These are phyloP conservation scores for Andricus curvator DNA, from an alignment of 2,888 invertebrate species.

Conservation along the genomic window DNA sequence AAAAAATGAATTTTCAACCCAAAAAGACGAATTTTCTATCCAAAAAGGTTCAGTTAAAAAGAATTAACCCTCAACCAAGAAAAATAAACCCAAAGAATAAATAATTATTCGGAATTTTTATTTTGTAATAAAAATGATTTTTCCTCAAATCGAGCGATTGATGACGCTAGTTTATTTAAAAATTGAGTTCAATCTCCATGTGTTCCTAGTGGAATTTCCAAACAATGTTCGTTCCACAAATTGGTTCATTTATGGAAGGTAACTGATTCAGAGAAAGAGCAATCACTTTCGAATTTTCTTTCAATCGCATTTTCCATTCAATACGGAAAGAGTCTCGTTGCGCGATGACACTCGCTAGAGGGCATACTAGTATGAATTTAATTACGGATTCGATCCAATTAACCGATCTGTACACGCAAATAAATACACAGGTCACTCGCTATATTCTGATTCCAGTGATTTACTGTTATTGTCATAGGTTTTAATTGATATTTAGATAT, in stretches of 20 bases:
- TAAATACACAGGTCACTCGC: constrained; percentile 15
- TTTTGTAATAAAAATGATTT: too few species aligned
- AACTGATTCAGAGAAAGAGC: constrained; percentile 9
- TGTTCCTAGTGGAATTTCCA: neutral
- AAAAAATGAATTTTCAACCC: too few species aligned
- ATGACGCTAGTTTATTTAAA: too few species aligned
- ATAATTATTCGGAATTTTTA: too few species aligned
- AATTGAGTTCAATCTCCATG: too few species aligned
- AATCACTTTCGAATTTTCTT: constrained; percentile 6
- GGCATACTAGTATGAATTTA: neutral
- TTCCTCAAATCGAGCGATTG: too few species aligned
- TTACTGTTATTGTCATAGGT: constrained; percentile 1
- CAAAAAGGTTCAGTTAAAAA: too few species aligned
- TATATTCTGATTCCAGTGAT: constrained; percentile 9
- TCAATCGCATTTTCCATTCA: constrained; percentile 18
- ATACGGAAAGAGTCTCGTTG: neutral
- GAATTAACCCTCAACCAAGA: too few species aligned
- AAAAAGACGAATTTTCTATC: too few species aligned
- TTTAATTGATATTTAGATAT: constrained; percentile 16
- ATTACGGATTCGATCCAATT: constrained; percentile 27
- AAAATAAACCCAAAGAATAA: too few species aligned
- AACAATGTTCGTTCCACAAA: neutral
- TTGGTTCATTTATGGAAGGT: neutral
- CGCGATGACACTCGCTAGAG: neutral
- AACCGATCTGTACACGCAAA: constrained; percentile 1